Conservation (phyloP, 2,113 vertebrate genomes). For the Oophaga pumilio region DNA sequence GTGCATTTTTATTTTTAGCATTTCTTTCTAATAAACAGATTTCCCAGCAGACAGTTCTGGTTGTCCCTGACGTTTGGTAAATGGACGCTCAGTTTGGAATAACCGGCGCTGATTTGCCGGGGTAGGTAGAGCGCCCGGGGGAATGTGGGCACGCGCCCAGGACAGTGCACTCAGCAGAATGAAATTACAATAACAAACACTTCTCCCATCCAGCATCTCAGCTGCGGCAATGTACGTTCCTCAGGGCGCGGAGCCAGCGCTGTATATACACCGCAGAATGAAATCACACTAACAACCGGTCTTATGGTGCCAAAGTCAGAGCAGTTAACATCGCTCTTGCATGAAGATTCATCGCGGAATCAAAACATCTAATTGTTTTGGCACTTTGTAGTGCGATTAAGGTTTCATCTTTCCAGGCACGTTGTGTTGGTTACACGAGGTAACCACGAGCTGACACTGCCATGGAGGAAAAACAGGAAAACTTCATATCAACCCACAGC, state of each 20-base stretch:
- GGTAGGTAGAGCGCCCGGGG: neutral
- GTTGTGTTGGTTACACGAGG: constrained; percentile 21
- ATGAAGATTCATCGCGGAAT: constrained; percentile 29
- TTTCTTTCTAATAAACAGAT: neutral
- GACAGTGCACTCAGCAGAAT: constrained; percentile 32
- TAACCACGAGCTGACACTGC: neutral
- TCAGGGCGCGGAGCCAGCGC: constrained; percentile 24
- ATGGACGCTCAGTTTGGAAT: neutral
- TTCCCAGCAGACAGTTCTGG: neutral
- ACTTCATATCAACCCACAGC: neutral
- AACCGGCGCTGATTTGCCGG: neutral
- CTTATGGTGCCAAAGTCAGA: constrained; percentile 47
- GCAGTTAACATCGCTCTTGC: constrained; percentile 19
- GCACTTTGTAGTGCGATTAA: constrained; percentile 22
- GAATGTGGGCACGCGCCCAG: constrained; percentile 15
- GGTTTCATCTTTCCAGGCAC: constrained; percentile 19
- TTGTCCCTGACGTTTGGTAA: neutral
- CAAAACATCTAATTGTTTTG: constrained; percentile 45
- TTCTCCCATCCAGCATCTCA: constrained; percentile 36
- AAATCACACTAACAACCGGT: constrained; percentile 50
- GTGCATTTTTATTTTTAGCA: neutral
- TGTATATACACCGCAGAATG: constrained; percentile 42
- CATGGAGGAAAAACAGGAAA: neutral
- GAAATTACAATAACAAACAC: constrained; percentile 44
- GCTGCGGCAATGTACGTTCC: constrained; percentile 40